These are phyloP conservation scores for Drosophila tanythrix DNA, from an alignment of 2,888 invertebrate species.

Conservation along the genomic window DNA sequence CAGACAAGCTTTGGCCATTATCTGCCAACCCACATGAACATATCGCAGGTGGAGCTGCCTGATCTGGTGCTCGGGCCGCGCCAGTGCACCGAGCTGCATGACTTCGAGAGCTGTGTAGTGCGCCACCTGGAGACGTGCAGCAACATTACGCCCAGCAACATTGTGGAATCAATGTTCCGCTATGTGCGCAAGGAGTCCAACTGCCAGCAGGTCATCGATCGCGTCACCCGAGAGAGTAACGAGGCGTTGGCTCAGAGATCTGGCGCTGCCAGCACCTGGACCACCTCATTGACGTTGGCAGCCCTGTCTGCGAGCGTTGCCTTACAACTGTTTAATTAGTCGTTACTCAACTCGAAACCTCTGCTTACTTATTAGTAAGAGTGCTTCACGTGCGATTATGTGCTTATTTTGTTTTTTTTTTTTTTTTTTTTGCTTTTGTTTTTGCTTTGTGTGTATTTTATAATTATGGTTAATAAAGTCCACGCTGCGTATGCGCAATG, in stretches of 20 bases:
- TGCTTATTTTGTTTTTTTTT: constrained; percentile 1
- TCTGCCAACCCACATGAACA: constrained; percentile 82
- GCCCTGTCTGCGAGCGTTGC: constrained; percentile 4
- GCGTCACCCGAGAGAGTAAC: constrained; percentile 26
- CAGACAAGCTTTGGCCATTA: constrained; percentile 87
- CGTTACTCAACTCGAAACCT: not conserved
- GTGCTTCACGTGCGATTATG: constrained; percentile 8
- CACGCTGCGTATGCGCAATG: constrained; percentile 53
- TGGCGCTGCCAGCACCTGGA: not conserved
- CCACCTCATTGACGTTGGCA: not conserved
- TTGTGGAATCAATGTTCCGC: constrained; percentile 90
- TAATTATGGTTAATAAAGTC: constrained; percentile 73
- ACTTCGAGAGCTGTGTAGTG: constrained; percentile 79
- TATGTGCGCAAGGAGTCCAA: constrained; percentile 89
- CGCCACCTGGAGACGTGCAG: constrained; percentile 86
- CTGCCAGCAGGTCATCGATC: constrained; percentile 84
- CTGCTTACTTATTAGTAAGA: not conserved
- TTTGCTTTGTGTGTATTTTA: constrained; percentile 28
- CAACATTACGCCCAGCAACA: constrained; percentile 91
- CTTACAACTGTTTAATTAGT: not conserved
- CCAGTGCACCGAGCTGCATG: constrained; percentile 79
- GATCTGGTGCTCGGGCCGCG: constrained; percentile 87
- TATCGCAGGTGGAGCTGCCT: constrained; percentile 84
- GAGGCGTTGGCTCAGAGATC: constrained; percentile 2
- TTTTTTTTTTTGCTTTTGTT: not conserved